Percentiles rank a stretch among this genome's conserved stretches.
These are phyloP conservation scores for Eilema sororculum DNA, from an alignment of 2,888 invertebrate species.

Conservation along the genomic window DNA sequence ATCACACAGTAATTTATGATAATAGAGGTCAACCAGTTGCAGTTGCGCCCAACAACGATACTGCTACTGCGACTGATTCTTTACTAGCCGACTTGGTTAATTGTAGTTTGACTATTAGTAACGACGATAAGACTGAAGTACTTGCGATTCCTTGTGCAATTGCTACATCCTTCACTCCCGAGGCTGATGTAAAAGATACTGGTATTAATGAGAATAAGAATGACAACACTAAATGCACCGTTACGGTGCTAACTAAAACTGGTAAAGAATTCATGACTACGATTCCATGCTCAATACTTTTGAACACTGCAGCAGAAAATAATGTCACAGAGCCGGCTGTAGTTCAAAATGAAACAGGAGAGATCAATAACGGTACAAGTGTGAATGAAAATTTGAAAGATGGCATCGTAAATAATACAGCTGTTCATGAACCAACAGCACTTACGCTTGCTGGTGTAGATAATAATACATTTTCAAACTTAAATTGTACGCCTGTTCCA, in stretches of 20 bases:
- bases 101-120: slow-evolving; percentile 80
- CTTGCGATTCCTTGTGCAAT: slow-evolving; percentile 83
- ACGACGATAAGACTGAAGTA: slow-evolving; percentile 75
- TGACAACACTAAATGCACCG: slow-evolving; percentile 80
- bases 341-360: slow-evolving; percentile 49
- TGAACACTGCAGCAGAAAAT: slow-evolving; percentile 81
- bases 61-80: slow-evolving; percentile 68
- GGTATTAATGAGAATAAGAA: slow-evolving; percentile 59
- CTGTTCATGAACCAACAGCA: slow-evolving; percentile 60
- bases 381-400: slow-evolving; percentile 18
- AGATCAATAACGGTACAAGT: slow-evolving; percentile 34
- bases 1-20: slow-evolving; percentile 82
- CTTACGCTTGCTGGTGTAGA: slow-evolving; percentile 56
- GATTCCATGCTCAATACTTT: slow-evolving; percentile 80
- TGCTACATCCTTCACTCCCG: slow-evolving; percentile 82
- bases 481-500: slow-evolving; percentile 66
- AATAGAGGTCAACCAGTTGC: slow-evolving; percentile 81
- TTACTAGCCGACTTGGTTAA: slow-evolving; percentile 79
- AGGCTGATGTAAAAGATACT: slow-evolving; percentile 75
- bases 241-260: slow-evolving; percentile 77
- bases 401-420: slow-evolving; percentile 31
- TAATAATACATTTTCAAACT: slow-evolving; percentile 39
- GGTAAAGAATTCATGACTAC: slow-evolving; percentile 80
- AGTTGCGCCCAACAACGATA: slow-evolving; percentile 73
- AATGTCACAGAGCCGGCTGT: slow-evolving; percentile 79